These are phyloP conservation scores for Alethe diademata DNA, from an alignment of 2,113 vertebrate species.

Conservation along the genomic window DNA sequence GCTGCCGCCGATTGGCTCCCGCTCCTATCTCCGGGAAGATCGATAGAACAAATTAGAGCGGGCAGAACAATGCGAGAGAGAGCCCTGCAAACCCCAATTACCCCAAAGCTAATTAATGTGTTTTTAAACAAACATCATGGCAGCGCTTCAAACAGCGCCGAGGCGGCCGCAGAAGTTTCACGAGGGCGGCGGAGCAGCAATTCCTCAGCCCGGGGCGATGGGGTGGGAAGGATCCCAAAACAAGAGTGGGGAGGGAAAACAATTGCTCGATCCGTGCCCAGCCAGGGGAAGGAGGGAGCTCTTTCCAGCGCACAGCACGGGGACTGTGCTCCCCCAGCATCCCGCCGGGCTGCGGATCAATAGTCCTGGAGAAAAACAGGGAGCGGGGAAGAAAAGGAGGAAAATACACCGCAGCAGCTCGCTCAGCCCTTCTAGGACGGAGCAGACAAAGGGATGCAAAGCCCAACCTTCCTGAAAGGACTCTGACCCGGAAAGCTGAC, in stretches of 20 bases:
- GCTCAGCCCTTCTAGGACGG: background rate
- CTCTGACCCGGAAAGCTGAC: background rate
- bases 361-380: background rate
- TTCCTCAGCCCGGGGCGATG: background rate
- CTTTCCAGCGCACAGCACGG: background rate
- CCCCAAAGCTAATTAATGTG: constrained; percentile 20
- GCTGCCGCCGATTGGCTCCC: background rate
- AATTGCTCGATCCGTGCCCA: background rate
- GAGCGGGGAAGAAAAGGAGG: background rate
- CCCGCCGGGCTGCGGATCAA: constrained; percentile 25
- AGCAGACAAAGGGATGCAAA: background rate
- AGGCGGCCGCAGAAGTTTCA: background rate
- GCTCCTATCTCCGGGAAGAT: background rate
- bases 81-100: constrained; percentile 44
- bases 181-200: background rate
- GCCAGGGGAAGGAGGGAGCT: background rate
- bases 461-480: background rate
- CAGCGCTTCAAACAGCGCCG: background rate
- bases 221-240: constrained; percentile 14
- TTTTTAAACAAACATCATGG: constrained; percentile 38
- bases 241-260: background rate
- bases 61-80: background rate
- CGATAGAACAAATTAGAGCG: constrained; percentile 39
- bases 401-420: background rate
- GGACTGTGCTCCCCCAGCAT: background rate